These are phyloP conservation scores for Mustela erminea DNA, from an alignment of 2,797 vertebrate species.

Conservation along the genomic window DNA sequence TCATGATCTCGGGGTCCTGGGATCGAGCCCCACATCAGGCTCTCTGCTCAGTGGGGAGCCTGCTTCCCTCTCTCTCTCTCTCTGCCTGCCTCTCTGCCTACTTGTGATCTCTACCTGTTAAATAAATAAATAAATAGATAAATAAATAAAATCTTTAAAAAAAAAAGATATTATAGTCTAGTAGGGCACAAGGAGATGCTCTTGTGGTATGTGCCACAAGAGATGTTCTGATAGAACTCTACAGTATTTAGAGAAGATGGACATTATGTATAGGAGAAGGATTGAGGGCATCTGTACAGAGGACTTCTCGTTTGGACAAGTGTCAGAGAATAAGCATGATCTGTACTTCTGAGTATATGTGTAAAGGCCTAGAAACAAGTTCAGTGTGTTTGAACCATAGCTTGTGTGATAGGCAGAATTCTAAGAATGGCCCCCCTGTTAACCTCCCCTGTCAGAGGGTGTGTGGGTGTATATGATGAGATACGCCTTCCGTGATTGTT, in stretches of 20 bases:
- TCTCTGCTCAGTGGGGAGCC: too few species aligned
- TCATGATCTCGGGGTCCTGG: too few species aligned
- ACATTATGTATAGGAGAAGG: background rate
- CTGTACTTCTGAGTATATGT: background rate
- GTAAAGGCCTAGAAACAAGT: background rate
- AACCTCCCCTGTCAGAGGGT: background rate
- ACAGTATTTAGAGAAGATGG: background rate
- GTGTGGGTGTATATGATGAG: background rate
- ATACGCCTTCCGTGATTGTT: background rate
- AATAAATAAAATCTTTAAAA: too few species aligned
- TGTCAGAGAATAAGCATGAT: background rate
- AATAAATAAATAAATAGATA: too few species aligned
- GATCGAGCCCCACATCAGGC: too few species aligned
- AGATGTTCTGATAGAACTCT: background rate
- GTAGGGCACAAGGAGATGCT: background rate
- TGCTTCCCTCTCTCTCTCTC: too few species aligned
- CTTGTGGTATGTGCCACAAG: background rate
- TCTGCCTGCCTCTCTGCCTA: too few species aligned
- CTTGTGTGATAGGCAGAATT: background rate
- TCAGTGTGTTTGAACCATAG: background rate
- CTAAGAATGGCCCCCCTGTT: background rate
- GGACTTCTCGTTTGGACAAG: background rate
- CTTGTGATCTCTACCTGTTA: too few species aligned
- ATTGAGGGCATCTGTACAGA: background rate
- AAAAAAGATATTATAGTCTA: background rate